These are phyloP conservation scores for Apogon hyalosoma DNA, from an alignment of 2,797 vertebrate genomes.

Conservation along the genomic window DNA sequence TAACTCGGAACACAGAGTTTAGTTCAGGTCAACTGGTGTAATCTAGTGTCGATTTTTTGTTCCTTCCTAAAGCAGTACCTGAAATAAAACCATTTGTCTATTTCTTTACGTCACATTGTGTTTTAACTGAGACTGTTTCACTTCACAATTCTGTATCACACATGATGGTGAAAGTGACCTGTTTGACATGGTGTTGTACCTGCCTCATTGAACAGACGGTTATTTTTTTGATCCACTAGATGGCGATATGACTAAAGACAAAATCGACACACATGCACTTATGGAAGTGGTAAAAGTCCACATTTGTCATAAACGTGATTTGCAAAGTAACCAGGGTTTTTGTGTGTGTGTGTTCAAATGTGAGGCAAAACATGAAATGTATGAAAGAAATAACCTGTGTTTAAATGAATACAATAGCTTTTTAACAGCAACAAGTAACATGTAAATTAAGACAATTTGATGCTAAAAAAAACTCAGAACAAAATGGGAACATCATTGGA, in stretches of 20 bases:
- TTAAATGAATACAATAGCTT: too few species aligned
- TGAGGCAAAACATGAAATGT: too few species aligned
- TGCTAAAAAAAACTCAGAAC: too few species aligned
- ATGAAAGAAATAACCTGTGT: too few species aligned
- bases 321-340: too few species aligned
- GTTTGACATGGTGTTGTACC: not conserved
- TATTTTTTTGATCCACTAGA: slow-evolving; percentile 56
- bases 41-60: slow-evolving; percentile 31
- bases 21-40: slow-evolving; percentile 20
- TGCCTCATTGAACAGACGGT: not conserved
- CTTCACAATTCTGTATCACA: not conserved
- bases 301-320: too few species aligned
- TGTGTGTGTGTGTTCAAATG: too few species aligned
- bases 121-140: not conserved
- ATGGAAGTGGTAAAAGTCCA: too few species aligned
- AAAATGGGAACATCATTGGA: too few species aligned
- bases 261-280: too few species aligned
- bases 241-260: slow-evolving; percentile 22
- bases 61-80: slow-evolving; percentile 36
- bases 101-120: not conserved
- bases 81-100: slow-evolving; percentile 66
- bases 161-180: not conserved
- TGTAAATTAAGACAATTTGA: too few species aligned
- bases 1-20: slow-evolving; percentile 15
- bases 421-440: too few species aligned